These are phyloP conservation scores for Macrosoma leucophasiata DNA, from an alignment of 2,888 invertebrate species.

Conservation along the genomic window DNA sequence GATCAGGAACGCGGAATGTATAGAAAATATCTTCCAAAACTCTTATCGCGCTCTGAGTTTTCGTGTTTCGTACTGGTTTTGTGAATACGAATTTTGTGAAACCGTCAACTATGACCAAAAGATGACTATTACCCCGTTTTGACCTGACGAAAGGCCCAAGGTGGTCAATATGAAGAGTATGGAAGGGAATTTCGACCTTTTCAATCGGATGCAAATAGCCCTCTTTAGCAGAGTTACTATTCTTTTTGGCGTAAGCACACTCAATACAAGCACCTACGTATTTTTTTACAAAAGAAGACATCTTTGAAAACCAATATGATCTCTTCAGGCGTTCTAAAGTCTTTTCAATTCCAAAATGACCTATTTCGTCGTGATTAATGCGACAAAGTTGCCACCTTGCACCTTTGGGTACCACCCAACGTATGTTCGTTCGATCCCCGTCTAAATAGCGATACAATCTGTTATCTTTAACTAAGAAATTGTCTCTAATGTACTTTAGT, in stretches of 20 bases:
- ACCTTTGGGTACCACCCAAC: slow-evolving; percentile 35
- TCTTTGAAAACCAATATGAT: slow-evolving; percentile 46
- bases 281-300: slow-evolving; percentile 38
- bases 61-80: slow-evolving; percentile 33
- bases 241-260: slow-evolving; percentile 38
- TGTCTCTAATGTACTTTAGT: too few species aligned
- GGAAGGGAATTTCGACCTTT: slow-evolving; percentile 42
- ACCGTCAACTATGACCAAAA: slow-evolving; percentile 37
- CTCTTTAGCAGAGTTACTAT: slow-evolving; percentile 21
- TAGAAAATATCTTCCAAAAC: slow-evolving; percentile 29
- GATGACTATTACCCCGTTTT: slow-evolving; percentile 32
- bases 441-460: slow-evolving; percentile 17
- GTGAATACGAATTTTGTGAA: slow-evolving; percentile 41
- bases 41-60: slow-evolving; percentile 30
- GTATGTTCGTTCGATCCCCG: slow-evolving; percentile 10
- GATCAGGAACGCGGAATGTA: too few species aligned
- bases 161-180: slow-evolving; percentile 50
- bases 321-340: slow-evolving; percentile 31
- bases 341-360: slow-evolving; percentile 40
- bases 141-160: slow-evolving; percentile 44
- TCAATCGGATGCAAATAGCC: slow-evolving; percentile 45
- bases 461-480: too few species aligned
- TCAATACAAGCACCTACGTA: slow-evolving; percentile 45
- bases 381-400: slow-evolving; percentile 33
- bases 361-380: slow-evolving; percentile 39